Evolutionary conservation across 2,113 vertebrate species (phyloP).

Genomic region (Zosterops japonicus): DNA sequence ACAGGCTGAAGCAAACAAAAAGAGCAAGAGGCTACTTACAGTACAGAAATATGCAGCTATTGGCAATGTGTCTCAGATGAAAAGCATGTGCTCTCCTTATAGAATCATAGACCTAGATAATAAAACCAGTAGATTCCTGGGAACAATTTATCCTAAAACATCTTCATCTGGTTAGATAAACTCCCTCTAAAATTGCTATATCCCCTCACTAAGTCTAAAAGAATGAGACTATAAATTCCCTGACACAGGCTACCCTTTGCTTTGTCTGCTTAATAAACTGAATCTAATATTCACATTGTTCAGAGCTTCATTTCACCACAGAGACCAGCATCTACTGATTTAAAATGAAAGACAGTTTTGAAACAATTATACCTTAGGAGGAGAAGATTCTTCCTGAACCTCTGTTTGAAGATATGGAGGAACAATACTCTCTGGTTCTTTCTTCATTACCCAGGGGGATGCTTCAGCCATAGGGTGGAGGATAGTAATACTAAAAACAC

Average conservation of each 20-base stretch:
- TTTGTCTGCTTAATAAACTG: neutral
- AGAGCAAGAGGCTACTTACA: neutral
- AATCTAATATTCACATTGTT: neutral
- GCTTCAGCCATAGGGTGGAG: constrained; percentile 77
- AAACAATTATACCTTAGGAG: constrained; percentile 76
- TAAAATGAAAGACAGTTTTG: neutral
- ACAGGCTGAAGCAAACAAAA: neutral
- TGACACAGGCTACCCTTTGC: neutral
- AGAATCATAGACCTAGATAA: neutral
- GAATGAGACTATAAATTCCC: neutral
- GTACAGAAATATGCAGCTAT: neutral
- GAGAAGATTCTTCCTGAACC: constrained; percentile 72
- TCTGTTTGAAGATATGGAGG: constrained; percentile 81
- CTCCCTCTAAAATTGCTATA: neutral
- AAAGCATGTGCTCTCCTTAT: neutral
- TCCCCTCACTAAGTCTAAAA: neutral
- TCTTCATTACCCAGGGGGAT: constrained; percentile 81
- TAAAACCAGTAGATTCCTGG: neutral
- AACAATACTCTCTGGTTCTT: constrained; percentile 77
- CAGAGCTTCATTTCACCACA: neutral
- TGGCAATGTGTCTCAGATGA: neutral
- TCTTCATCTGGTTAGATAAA: neutral
- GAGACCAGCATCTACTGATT: neutral
- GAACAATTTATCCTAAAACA: neutral
- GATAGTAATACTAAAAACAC: constrained; percentile 79